phyloP scores from a whole-genome alignment of 2,797 vertebrate species.

The Loriculus beryllinus region DNA sequence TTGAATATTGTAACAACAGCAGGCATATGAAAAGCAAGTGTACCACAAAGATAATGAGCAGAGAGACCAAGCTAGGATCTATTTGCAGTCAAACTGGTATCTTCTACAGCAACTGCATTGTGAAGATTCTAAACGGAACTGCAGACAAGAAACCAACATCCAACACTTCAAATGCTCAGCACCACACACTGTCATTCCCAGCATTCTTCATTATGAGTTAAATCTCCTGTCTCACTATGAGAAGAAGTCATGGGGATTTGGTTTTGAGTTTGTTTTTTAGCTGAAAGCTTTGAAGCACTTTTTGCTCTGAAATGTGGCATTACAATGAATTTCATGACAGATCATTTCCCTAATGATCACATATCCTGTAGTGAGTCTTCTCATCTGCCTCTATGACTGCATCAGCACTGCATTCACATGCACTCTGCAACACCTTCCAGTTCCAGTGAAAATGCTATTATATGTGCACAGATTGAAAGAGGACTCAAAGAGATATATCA shows the following conservation, averaged over 20 bases:
- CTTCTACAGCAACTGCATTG: neutral
- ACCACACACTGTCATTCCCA: neutral
- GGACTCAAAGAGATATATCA: neutral
- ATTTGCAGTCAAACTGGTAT: neutral
- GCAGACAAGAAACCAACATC: neutral
- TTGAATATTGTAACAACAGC: neutral
- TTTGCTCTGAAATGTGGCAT: constrained; percentile 18
- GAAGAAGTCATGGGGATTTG: neutral
- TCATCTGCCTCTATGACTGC: neutral
- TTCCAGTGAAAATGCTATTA: neutral
- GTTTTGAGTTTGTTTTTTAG: constrained; percentile 25
- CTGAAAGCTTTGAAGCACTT: constrained; percentile 30
- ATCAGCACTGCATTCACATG: neutral
- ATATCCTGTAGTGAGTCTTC: constrained; percentile 22
- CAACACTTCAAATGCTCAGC: constrained; percentile 21
- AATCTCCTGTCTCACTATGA: neutral
- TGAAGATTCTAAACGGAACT: neutral
- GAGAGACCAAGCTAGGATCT: neutral
- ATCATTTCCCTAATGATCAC: constrained; percentile 39
- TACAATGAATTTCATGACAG: neutral
- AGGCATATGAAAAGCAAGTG: neutral
- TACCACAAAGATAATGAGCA: neutral
- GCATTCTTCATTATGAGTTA: neutral
- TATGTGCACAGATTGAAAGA: neutral
- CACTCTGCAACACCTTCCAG: neutral